phyloP scores from a whole-genome alignment of 2,113 vertebrate species.

The Thamnaconus septentrionalis region DNA sequence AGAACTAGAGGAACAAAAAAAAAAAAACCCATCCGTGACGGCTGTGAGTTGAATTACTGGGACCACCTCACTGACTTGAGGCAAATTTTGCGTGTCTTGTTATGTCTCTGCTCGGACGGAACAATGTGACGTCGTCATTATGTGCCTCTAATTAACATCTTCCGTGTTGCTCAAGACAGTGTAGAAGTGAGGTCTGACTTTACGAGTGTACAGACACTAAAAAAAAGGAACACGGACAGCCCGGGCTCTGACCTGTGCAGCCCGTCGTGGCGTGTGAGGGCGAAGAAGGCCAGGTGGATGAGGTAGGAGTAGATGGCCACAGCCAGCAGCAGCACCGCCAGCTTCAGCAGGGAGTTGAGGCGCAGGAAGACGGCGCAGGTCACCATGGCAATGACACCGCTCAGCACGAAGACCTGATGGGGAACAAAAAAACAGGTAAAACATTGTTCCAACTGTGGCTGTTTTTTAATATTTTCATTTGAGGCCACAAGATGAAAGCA shows the following conservation, averaged over 20 bases:
- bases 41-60: no score
- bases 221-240: neutral
- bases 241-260: conserved; percentile 39
- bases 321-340: conserved; percentile 88
- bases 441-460: neutral
- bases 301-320: conserved; percentile 86
- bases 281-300: conserved; percentile 86
- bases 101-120: no score
- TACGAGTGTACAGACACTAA: no score
- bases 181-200: no score
- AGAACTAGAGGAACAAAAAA: no score
- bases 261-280: conserved; percentile 66
- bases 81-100: no score
- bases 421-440: neutral
- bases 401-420: conserved; percentile 88
- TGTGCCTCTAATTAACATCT: no score
- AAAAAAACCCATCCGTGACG: no score
- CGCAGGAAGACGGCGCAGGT: conserved; percentile 95
- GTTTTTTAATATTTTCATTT: neutral
- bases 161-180: no score
- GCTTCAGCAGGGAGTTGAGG: conserved; percentile 92
- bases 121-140: no score
- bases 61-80: no score
- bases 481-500: neutral
- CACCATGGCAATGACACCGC: conserved; percentile 93